Base-by-base conservation (phyloP, 2,797 vertebrate genomes). In the Margarornis squamiger region DNA sequence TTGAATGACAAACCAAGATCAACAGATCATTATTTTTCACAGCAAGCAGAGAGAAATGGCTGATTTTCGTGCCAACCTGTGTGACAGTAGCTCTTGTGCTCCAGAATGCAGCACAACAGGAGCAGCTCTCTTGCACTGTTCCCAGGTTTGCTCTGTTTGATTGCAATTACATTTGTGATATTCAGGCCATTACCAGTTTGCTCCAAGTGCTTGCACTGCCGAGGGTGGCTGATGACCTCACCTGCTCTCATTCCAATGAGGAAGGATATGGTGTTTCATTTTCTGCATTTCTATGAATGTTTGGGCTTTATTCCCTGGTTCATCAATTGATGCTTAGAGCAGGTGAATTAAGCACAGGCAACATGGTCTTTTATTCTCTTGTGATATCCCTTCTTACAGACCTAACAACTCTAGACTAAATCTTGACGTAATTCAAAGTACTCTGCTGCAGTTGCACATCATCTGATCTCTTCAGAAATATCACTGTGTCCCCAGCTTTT, bases 21-120 rank as follows among this genome's bases (percentile, higher is more conserved):
- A 96, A 92, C 89, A 96, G 94, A 96, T 96, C 94, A 92, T 97
- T 97, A 95, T 95, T 95, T 97, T 96, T 97, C 97, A 94, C 87
- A 96, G 96, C 96, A 93, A 97, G 95, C 67, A 80, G 81, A 88
- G 92, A 95, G 92, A 80, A 84, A 71, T 61, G 76, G 74, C 88
- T 90, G 86, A 78, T 57, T 67, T 81, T 61, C 70, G 75, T 81
- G 83, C 95, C 92, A 94, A 22, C 68, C 83, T 88, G 92, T 90
- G 88, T 84, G 65, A 34, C 38, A 78, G 93, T 13, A 77, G 58
- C 68, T 81, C 39, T 73, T 39, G 36, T 5, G 3, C 91, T 94
- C 94, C 87, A 95, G 84, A 95, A 90, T 66, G 83, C 63, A 70
- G 72, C 65, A 2, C 66, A 73, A 66, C 91, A 78, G 95, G 91